These are phyloP conservation scores for Gastracanthus pulcherrimus DNA, from an alignment of 2,888 invertebrate genomes.

Conservation along the genomic window DNA sequence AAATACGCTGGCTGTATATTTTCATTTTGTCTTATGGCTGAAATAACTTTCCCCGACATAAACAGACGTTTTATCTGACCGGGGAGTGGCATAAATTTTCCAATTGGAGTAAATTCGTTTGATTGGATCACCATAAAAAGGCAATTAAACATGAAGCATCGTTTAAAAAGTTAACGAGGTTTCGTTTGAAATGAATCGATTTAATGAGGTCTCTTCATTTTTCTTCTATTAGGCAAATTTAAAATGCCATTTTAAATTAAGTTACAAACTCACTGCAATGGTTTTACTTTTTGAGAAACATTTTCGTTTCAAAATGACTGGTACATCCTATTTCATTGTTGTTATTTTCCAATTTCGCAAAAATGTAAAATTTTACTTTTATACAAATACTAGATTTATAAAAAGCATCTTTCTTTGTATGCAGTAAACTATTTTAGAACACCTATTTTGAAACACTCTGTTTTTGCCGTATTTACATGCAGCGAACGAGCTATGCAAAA, in stretches of 20 bases:
- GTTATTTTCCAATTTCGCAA: too few species aligned
- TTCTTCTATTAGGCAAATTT: constrained; percentile 19
- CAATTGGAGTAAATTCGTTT: constrained; percentile 21
- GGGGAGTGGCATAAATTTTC: constrained; percentile 4
- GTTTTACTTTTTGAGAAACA: too few species aligned
- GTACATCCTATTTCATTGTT: too few species aligned
- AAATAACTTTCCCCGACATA: neutral
- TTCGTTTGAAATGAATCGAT: constrained; percentile 13
- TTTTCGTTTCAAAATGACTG: too few species aligned
- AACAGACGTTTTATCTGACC: neutral
- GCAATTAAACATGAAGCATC: constrained; percentile 1
- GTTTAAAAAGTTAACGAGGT: constrained; percentile 27
- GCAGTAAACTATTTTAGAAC: too few species aligned
- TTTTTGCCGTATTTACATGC: too few species aligned
- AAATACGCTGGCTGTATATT: neutral
- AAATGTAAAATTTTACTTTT: too few species aligned
- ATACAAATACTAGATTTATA: too few species aligned
- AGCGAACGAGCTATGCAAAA: too few species aligned
- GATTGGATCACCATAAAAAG: constrained; percentile 23
- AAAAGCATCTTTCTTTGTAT: too few species aligned
- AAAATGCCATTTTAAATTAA: constrained; percentile 1
- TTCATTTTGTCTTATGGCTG: neutral
- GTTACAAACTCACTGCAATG: too few species aligned
- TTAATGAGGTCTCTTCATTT: constrained; percentile 25
- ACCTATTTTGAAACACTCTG: too few species aligned